Evolutionary conservation across 2,888 invertebrate genomes (phyloP), one percentile per base, ranked within the genome.

Genomic region (Drosophila merina): DNA sequence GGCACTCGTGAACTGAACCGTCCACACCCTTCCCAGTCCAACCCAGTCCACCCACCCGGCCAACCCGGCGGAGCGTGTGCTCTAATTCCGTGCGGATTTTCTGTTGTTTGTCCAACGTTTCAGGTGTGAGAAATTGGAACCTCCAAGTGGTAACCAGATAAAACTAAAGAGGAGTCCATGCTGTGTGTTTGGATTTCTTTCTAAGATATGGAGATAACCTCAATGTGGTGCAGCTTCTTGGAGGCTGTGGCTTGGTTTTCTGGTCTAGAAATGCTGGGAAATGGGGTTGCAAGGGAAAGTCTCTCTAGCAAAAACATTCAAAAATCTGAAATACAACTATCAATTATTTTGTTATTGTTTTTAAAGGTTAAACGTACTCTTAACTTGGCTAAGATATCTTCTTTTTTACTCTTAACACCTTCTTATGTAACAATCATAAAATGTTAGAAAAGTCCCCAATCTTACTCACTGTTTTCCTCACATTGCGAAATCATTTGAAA

Each of bases 101-200:
- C 60, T 57, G 20, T 48, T 57, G 51, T 68, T 63, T 71, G 63
- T 49, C 30, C 45, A 69, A 26, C 9, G 55, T 57, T 62, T 59
- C 50, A 84, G 81, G 85, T 81, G 85, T 81, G 82, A 84, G 81
- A 84, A 79, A 72, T 75, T 73, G 55, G 67, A 68, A 69, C 79
- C 57, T 63, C 49, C 77, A 82, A 80, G 75, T 79, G 82, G 63
- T 74, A 77, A 84, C 67, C 49, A 81, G 85, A 84, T 81, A 78
- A 83, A 74, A 42, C 5, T 5, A 36, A n/a, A 36, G 2, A 36
- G 36, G 2, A 36, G 36, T 36, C 57, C 40, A n/a, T 31, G 28
- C 25, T 42, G 40, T 26, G 42, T 48, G 54, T 12, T 52, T 36
- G 52, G 25, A 44, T 12, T 26, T 49, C 59, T 54, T 45, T 49